phyloP scores from a whole-genome alignment of 2,888 invertebrate species.

The Clostera curtula region DNA sequence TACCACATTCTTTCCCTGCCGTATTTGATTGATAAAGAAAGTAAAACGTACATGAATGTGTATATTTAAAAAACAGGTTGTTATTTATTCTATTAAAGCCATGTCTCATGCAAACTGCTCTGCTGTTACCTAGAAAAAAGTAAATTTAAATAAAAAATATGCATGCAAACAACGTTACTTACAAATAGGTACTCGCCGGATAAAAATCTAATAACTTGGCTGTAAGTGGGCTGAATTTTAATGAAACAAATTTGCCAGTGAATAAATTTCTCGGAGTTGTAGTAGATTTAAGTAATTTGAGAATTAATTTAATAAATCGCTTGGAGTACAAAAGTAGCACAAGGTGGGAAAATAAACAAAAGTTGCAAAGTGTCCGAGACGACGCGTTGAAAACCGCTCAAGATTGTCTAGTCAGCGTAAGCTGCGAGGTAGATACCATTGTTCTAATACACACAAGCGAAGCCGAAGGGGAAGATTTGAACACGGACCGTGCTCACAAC shows the following conservation, averaged over 20 bases:
- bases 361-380: constrained; percentile 14
- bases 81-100: constrained; percentile 59
- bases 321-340: constrained; percentile 11
- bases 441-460: constrained; percentile 55
- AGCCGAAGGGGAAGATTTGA: constrained; percentile 45
- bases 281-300: no score
- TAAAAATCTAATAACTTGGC: constrained; percentile 9
- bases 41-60: constrained; percentile 60
- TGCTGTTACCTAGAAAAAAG: constrained; percentile 59
- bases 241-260: constrained; percentile 7
- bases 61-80: constrained; percentile 46
- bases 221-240: constrained; percentile 15
- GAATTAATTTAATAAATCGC: no score
- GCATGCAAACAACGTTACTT: constrained; percentile 36
- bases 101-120: constrained; percentile 59
- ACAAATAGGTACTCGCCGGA: constrained; percentile 10
- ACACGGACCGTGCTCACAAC: constrained; percentile 53
- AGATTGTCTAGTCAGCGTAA: constrained; percentile 34
- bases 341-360: constrained; percentile 12
- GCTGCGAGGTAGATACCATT: constrained; percentile 33
- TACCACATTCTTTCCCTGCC: constrained; percentile 10
- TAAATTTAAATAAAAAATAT: constrained; percentile 32
- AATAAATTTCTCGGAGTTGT: constrained; percentile 4
- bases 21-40: constrained; percentile 9
- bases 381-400: constrained; percentile 30